Evolutionary conservation across 2,113 vertebrate species (phyloP), one percentile per base, ranked within the genome.

Genomic region (Stegostoma tigrinum): DNA sequence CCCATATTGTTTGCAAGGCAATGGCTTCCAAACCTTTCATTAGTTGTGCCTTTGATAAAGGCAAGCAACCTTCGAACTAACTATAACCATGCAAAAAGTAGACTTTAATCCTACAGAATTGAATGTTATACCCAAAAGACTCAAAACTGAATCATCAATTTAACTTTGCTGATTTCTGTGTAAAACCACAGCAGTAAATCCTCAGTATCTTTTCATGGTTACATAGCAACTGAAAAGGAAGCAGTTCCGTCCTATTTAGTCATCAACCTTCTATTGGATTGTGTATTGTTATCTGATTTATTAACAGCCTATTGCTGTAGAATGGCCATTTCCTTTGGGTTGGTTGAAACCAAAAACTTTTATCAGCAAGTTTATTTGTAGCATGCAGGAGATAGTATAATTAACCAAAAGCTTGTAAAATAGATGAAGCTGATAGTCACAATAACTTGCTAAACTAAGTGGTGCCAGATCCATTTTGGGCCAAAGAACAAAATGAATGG

Each of bases 141-240:
- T 83, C 78, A 42, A 83, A 83, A 83, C n/a, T 83, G 78, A 83
- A 38, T 42, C 78, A 83, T 83, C 78, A 83, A 83, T 83, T 83
- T 38, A 19, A n/a, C n/a, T 83, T 83, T 83, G 78, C 78, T 83
- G n/a, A 83, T 42, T 83, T 83, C n/a, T 42, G 38, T 5, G n/a
- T 42, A 83, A 83, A 83, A n/a, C n/a, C n/a, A 38, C 78, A 83
- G 34, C 34, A 83, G 15, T 42, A 42, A 83, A 19, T 5, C 78
- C 78, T 38, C 15, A 38, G n/a, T 19, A 83, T 42, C 78, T 83
- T 38, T 19, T 42, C 38, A 42, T 42, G 78, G 78, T 83, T 83
- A 19, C n/a, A 19, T 17, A 15, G 78, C 15, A 83, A 38, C 78
- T 5, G 38, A 42, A 83, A 83, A 5, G 78, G 34, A 83, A 83